Percentiles rank a stretch among this genome's conserved stretches.
phyloP scores from a whole-genome alignment of 2,113 vertebrate genomes.

The Pangasianodon hypophthalmus region DNA sequence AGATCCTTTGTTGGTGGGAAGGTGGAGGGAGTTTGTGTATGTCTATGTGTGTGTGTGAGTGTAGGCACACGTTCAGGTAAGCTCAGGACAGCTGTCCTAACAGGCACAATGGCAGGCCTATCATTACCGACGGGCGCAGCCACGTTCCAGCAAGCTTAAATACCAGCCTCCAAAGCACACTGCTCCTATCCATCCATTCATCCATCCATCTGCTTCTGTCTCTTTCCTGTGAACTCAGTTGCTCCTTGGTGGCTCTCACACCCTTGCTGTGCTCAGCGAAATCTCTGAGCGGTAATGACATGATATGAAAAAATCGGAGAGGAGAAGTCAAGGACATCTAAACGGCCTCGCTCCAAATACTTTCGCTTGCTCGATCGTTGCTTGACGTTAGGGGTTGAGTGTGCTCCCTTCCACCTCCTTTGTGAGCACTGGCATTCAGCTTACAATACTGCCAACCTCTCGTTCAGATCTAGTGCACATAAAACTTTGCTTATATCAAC shows the following conservation, averaged over 20 bases:
- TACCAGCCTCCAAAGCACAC: slow-evolving; percentile 42
- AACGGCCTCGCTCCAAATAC: not conserved
- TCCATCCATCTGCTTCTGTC: not conserved
- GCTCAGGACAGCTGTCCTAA: slow-evolving; percentile 57
- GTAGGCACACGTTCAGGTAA: slow-evolving; percentile 52
- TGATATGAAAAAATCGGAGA: not conserved
- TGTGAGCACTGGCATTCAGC: not conserved
- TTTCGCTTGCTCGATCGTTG: not conserved
- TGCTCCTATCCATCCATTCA: slow-evolving; percentile 27
- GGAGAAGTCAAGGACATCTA: not conserved
- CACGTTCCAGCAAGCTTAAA: slow-evolving; percentile 58
- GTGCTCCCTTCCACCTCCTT: not conserved
- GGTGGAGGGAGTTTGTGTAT: slow-evolving; percentile 45
- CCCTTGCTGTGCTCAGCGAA: slow-evolving; percentile 35
- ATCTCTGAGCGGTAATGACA: slow-evolving; percentile 31
- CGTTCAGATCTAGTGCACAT: not conserved
- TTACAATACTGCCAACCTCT: not conserved
- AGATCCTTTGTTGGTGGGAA: slow-evolving; percentile 43
- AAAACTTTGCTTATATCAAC: not conserved
- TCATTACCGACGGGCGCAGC: slow-evolving; percentile 55
- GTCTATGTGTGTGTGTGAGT: slow-evolving; percentile 49
- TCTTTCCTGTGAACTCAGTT: slow-evolving; percentile 20
- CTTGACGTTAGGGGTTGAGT: not conserved
- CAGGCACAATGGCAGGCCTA: slow-evolving; percentile 53
- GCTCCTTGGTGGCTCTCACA: not conserved